Conservation (phyloP, 2,113 vertebrate species). For the Tetrao urogallus region DNA sequence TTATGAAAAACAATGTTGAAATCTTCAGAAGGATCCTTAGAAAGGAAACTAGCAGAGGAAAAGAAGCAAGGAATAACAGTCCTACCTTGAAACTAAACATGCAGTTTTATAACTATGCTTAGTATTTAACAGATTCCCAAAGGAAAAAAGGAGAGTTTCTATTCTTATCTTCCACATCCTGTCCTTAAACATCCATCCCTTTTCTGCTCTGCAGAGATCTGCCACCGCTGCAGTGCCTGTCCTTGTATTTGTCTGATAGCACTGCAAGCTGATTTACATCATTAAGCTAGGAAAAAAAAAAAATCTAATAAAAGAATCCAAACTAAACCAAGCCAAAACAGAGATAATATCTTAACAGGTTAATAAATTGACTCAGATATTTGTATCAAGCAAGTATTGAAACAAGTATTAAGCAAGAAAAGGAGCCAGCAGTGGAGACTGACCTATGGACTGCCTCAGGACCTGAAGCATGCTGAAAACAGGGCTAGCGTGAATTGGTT, state of each 20-base stretch:
- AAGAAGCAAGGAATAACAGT: neutral
- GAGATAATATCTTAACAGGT: neutral
- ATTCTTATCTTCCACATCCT: neutral
- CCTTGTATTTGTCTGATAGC: neutral
- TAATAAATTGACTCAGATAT: neutral
- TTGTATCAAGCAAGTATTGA: neutral
- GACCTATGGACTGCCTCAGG: neutral
- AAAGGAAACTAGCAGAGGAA: neutral
- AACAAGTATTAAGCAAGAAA: neutral
- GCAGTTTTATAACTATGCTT: neutral
- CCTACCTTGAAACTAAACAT: neutral
- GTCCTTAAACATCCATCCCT: neutral
- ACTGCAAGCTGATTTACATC: neutral
- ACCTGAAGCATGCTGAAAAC: neutral
- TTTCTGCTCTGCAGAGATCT: neutral
- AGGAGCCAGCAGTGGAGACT: neutral
- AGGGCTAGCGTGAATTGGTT: neutral
- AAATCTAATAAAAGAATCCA: neutral
- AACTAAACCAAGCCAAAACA: neutral
- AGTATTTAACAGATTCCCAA: neutral
- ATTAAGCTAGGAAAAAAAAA: neutral
- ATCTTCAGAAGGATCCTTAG: neutral
- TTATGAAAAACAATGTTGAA: neutral
- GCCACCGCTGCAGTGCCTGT: neutral
- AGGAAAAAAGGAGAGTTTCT: accelerated